Conservation (phyloP, 2,888 invertebrate species). For the Drosophila prolongata region DNA sequence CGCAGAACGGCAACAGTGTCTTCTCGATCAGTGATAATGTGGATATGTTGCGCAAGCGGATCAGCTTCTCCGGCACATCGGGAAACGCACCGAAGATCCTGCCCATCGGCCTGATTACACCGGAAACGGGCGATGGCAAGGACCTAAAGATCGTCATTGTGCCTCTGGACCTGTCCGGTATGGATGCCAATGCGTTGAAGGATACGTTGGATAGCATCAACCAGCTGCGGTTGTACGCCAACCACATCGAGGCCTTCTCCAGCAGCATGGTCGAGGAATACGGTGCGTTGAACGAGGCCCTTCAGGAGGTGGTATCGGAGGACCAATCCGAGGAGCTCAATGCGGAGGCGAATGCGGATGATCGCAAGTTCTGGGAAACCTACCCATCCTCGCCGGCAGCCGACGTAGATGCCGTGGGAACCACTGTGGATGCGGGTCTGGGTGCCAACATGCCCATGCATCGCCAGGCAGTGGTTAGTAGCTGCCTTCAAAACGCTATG, state of each 20-base stretch:
- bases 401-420: constrained; percentile 47
- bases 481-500: constrained; percentile 4
- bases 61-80: constrained; percentile 59
- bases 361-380: constrained; percentile 35
- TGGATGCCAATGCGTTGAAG: constrained; percentile 56
- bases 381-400: constrained; percentile 1
- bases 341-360: not conserved
- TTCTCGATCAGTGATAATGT: constrained; percentile 45
- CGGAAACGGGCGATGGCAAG: constrained; percentile 41
- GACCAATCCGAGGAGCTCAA: not conserved
- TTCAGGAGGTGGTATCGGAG: not conserved
- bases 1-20: constrained; percentile 46
- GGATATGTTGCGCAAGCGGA: constrained; percentile 63
- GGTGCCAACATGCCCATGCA: not conserved
- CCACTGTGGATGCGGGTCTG: not conserved
- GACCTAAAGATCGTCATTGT: constrained; percentile 74
- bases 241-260: constrained; percentile 72
- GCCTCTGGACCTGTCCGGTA: constrained; percentile 65
- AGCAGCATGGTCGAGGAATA: constrained; percentile 57
- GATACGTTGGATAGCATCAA: constrained; percentile 67
- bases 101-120: constrained; percentile 61
- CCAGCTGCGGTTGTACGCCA: constrained; percentile 61
- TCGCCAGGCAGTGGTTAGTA: constrained; percentile 8
- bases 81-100: constrained; percentile 26
- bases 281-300: constrained; percentile 20